Evolutionary conservation across 2,888 invertebrate species (phyloP), one percentile per base, ranked within the genome.

Genomic region (Dione vanillae): DNA sequence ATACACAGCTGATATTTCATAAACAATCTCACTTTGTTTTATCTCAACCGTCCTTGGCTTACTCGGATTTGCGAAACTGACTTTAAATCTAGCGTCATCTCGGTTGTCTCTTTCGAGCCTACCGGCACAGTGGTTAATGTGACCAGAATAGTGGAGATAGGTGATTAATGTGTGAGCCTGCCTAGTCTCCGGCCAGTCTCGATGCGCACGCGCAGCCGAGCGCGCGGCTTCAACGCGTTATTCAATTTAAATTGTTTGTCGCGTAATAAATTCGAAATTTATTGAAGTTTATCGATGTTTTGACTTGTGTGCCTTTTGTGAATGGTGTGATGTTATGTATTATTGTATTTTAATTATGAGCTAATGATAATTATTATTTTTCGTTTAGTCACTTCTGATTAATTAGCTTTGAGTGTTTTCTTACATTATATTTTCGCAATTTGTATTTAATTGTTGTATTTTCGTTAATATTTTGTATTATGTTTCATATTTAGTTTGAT

Each of bases 141-240:
- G 86, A 88, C 75, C 74, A 82, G 79, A 86, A 88, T 74, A 78
- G 82, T 72, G 70, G 74, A 75, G 79, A 70, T 68, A 84, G 84
- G 82, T 86, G 84, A 84, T 80, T 85, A 83, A 88, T 85, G 85
- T 82, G 73, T 78, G 77, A 75, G 70, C 73, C 75, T 72, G 69
- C 73, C 75, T 72, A 78, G 91, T 85, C 92, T 92, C 92, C 92
- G 85, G 86, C 78, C 88, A 92, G 92, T 92, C 92, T 92, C 85
- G 89, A 80, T 82, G 90, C 91, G 90, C 90, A 82, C 76, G 89
- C 90, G 89, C 83, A 86, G 89, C 86, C 83, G 86, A 80, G 80
- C 83, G 83, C 83, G 85, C 82, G 81, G 83, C 81, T 80, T 75
- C 58, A 58, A 56, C 71, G 75, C 70, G 76, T 73, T 71, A 65